Conservation (phyloP, 2,113 vertebrate species). For the Pomatorhinus ruficollis region DNA sequence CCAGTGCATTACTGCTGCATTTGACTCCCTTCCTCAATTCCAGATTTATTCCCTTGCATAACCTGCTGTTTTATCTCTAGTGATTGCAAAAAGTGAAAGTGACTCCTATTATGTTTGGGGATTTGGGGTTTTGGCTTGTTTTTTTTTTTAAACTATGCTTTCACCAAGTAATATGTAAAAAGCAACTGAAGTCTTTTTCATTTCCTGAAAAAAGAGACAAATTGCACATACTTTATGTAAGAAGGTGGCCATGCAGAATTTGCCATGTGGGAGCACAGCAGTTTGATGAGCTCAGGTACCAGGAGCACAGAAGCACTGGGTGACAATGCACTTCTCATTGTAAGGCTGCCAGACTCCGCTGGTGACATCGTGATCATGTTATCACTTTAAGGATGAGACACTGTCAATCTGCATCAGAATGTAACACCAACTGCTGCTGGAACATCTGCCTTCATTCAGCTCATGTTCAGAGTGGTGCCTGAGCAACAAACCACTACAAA, state of each 20-base stretch:
- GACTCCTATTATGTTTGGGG: background rate
- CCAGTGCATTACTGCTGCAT: background rate
- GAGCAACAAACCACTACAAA: background rate
- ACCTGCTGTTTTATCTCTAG: background rate
- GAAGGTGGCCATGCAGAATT: background rate
- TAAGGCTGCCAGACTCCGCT: background rate
- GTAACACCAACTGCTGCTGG: background rate
- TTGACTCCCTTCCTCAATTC: background rate
- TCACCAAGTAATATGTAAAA: background rate
- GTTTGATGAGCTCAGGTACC: background rate
- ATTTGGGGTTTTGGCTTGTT: background rate
- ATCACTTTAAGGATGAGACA: background rate
- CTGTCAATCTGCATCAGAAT: background rate
- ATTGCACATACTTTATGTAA: background rate
- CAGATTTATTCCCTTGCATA: background rate
- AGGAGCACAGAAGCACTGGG: background rate
- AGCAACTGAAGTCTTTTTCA: background rate
- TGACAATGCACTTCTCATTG: background rate
- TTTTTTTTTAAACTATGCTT: background rate
- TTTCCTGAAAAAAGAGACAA: background rate
- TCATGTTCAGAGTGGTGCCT: background rate
- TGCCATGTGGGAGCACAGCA: background rate
- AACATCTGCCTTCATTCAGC: background rate
- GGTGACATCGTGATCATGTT: background rate
- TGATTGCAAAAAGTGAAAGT: background rate